Evolutionary conservation across 2,113 vertebrate genomes (phyloP).

Genomic region (Chroicocephalus ridibundus): DNA sequence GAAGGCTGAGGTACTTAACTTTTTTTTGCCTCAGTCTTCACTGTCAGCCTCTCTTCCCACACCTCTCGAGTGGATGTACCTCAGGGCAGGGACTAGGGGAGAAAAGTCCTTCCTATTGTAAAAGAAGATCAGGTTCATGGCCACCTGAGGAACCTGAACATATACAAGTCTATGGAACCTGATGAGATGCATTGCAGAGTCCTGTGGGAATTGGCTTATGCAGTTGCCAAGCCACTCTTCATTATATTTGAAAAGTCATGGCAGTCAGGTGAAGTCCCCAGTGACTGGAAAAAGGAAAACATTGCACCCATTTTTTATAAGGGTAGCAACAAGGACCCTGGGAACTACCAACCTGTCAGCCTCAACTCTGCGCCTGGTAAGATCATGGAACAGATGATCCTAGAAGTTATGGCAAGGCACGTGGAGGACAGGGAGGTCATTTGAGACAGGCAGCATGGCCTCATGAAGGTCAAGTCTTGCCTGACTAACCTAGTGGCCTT

Average conservation of each 20-base stretch:
- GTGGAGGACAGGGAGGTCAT: background rate
- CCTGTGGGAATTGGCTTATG: background rate
- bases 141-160: background rate
- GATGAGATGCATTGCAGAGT: rapidly evolving
- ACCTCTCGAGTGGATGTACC: background rate
- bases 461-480: background rate
- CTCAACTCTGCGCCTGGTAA: background rate
- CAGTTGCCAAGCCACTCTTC: background rate
- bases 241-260: background rate
- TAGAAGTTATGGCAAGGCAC: background rate
- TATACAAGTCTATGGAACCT: rapidly evolving
- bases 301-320: background rate
- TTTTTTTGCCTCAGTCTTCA: background rate
- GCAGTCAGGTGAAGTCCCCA: background rate
- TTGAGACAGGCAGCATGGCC: no score
- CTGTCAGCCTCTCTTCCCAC: background rate
- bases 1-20: background rate
- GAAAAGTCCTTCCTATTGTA: background rate
- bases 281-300: background rate
- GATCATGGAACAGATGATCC: background rate
- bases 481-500: no score
- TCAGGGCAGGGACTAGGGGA: background rate
- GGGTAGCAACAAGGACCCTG: background rate
- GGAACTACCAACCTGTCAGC: rapidly evolving
- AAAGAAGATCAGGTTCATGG: background rate